phyloP scores from a whole-genome alignment of 2,888 invertebrate species.

The Torymus texanus region DNA sequence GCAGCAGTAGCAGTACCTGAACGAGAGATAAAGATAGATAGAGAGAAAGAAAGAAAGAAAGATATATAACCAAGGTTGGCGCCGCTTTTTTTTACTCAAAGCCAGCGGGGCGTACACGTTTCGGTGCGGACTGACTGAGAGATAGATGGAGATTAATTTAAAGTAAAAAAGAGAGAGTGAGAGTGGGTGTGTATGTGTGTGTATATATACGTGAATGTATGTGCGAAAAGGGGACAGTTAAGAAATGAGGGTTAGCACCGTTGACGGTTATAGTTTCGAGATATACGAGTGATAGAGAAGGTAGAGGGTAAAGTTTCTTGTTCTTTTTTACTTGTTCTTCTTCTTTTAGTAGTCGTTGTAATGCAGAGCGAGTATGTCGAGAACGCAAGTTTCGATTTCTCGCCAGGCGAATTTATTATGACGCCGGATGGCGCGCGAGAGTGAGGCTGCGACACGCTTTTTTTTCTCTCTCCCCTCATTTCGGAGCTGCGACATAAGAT shows the following conservation, averaged over 20 bases:
- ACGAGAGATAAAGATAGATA: too few species aligned
- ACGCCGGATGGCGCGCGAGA: too few species aligned
- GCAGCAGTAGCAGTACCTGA: too few species aligned
- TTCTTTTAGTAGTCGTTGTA: neutral
- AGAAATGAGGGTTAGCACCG: conserved; percentile 39
- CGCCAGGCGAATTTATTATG: too few species aligned
- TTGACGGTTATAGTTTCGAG: conserved; percentile 7
- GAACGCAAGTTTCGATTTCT: too few species aligned
- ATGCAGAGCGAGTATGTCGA: too few species aligned
- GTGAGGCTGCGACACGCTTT: too few species aligned
- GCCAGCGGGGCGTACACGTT: neutral
- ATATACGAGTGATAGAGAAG: too few species aligned
- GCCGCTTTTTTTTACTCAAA: neutral
- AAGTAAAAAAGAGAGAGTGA: too few species aligned
- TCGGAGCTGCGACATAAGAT: too few species aligned
- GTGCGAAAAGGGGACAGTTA: conserved; percentile 21
- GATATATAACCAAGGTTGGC: neutral
- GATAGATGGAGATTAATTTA: too few species aligned
- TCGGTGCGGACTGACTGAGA: neutral
- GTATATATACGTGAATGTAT: neutral
- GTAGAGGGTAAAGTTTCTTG: neutral
- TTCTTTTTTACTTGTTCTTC: neutral
- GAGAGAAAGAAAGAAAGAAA: neutral
- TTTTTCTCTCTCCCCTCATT: too few species aligned
- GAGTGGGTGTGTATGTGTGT: neutral